These are phyloP conservation scores for Rhagoletis zephyria DNA, from an alignment of 1,140 invertebrate species.

Conservation along the genomic window DNA sequence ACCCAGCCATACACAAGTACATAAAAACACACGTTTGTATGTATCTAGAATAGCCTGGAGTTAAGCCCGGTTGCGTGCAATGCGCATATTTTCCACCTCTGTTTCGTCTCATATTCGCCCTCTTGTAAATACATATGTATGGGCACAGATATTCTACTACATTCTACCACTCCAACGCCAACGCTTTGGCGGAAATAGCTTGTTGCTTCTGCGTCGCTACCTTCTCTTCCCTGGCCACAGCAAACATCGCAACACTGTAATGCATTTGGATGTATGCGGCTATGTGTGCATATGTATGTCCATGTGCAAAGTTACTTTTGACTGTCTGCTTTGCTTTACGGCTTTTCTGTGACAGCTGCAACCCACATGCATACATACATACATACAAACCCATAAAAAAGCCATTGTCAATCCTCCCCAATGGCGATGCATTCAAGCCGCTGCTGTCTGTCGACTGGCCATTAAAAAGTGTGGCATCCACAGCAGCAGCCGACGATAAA, in stretches of 20 bases:
- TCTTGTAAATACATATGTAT: neutral
- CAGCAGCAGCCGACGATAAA: neutral
- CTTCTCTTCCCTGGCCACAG: neutral
- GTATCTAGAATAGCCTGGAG: neutral
- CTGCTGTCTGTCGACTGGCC: neutral
- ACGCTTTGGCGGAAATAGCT: slow-evolving; percentile 48
- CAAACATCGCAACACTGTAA: neutral
- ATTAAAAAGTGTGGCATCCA: slow-evolving; percentile 2
- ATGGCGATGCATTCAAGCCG: neutral
- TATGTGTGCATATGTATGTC: neutral
- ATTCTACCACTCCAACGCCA: slow-evolving; percentile 26
- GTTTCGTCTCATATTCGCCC: slow-evolving; percentile 22
- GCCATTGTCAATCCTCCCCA: slow-evolving; percentile 41
- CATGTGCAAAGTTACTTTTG: neutral
- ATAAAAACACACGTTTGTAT: neutral
- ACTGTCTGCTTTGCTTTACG: neutral
- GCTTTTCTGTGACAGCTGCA: slow-evolving; percentile 22
- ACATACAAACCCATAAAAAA: neutral
- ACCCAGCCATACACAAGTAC: neutral
- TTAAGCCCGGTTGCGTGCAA: slow-evolving; percentile 43
- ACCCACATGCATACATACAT: neutral
- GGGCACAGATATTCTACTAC: too few species aligned
- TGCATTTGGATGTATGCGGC: neutral
- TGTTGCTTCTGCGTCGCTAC: slow-evolving; percentile 39
- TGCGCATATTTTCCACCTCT: slow-evolving; percentile 45